phyloP scores from a whole-genome alignment of 2,113 vertebrate species.

The Corythoichthys intestinalis region DNA sequence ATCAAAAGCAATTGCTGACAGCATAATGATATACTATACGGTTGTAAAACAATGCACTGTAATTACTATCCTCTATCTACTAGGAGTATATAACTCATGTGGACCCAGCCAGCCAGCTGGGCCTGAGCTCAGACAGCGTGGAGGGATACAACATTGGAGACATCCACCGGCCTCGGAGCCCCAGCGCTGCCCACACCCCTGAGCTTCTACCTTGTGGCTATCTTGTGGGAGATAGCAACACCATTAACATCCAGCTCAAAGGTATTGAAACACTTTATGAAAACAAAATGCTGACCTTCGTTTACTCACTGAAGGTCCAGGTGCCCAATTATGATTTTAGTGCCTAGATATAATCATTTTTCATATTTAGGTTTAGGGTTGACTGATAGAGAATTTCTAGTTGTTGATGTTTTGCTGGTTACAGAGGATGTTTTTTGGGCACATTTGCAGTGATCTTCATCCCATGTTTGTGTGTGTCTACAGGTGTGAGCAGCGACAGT shows the following conservation, averaged over 20 bases:
- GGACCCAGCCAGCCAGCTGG: slow-evolving; percentile 88
- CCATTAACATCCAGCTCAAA: slow-evolving; percentile 88
- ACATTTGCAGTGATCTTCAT: background rate
- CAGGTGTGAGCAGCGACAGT: slow-evolving; percentile 80
- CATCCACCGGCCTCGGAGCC: slow-evolving; percentile 76
- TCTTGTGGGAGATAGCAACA: slow-evolving; percentile 92
- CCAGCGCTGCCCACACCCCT: slow-evolving; percentile 72
- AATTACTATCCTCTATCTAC: slow-evolving; percentile 1
- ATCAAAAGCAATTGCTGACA: background rate
- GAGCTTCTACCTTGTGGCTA: slow-evolving; percentile 96
- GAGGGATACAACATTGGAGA: slow-evolving; percentile 93
- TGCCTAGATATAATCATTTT: no score
- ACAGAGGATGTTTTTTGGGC: background rate
- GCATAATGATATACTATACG: background rate
- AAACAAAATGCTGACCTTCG: no score
- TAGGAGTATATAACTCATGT: slow-evolving; percentile 96
- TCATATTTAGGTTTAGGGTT: no score
- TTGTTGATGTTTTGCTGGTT: background rate
- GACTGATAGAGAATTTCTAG: background rate
- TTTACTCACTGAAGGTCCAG: background rate
- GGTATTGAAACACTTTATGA: slow-evolving; percentile 65
- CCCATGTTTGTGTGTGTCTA: slow-evolving; percentile 3
- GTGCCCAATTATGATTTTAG: background rate
- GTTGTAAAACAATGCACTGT: background rate
- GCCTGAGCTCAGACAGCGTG: slow-evolving; percentile 90